These are phyloP conservation scores for Camponotus fellah DNA, from an alignment of 2,888 invertebrate species.

Conservation along the genomic window DNA sequence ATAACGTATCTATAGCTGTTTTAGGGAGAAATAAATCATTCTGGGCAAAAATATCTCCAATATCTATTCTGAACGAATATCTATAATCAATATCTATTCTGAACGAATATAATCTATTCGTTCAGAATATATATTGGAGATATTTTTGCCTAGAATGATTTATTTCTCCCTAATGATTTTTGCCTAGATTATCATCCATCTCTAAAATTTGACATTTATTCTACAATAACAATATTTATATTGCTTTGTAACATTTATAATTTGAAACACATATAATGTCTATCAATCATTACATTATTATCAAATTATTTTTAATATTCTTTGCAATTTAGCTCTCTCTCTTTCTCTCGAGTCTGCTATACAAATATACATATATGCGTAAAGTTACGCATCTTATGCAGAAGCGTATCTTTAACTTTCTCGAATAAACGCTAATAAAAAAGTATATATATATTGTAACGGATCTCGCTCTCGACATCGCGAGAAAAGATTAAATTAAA, in stretches of 20 bases:
- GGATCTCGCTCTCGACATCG: conserved; percentile 20
- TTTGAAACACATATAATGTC: background rate
- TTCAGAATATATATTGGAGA: background rate
- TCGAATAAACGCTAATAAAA: conserved; percentile 9
- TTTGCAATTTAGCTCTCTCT: background rate
- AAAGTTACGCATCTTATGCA: conserved; percentile 7
- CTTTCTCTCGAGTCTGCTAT: background rate
- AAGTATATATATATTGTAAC: conserved; percentile 24
- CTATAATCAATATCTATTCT: background rate
- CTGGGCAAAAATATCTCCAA: background rate
- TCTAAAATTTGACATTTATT: background rate
- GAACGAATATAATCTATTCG: too few relatives aligned
- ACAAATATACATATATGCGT: background rate
- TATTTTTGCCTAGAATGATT: background rate
- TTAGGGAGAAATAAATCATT: background rate
- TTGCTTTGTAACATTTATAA: background rate
- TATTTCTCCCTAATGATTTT: background rate
- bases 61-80: background rate
- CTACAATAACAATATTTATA: background rate
- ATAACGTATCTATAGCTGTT: background rate
- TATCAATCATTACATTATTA: background rate
- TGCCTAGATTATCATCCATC: background rate
- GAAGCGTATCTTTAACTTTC: conserved; percentile 28
- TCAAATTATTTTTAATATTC: background rate
- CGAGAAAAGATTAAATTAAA: conserved; percentile 13